phyloP scores from a whole-genome alignment of 2,113 vertebrate species.

The Microcebus jonahi region DNA sequence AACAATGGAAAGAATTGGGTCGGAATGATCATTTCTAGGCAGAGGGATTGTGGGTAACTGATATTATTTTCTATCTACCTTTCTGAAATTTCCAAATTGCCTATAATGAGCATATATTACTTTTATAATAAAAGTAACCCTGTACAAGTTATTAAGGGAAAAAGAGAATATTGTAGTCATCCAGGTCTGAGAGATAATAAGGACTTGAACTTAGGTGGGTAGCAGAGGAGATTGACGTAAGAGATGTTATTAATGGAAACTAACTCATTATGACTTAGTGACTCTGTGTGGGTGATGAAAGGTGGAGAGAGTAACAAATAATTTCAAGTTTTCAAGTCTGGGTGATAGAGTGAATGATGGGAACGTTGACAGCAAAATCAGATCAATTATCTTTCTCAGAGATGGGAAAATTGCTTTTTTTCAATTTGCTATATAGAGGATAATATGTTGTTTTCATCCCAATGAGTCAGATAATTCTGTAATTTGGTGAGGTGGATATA shows the following conservation, averaged over 20 bases:
- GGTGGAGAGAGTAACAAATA: constrained; percentile 44
- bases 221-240: constrained; percentile 23
- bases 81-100: constrained; percentile 59
- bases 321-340: constrained; percentile 43
- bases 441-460: constrained; percentile 49
- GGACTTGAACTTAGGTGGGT: constrained; percentile 1
- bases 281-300: constrained; percentile 54
- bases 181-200: constrained; percentile 53
- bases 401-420: constrained; percentile 68
- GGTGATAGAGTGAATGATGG: constrained; percentile 47
- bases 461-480: constrained; percentile 69
- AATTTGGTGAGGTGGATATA: constrained; percentile 45
- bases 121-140: constrained; percentile 58
- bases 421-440: constrained; percentile 67
- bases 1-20: constrained; percentile 19
- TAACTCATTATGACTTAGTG: constrained; percentile 43
- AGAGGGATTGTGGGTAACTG: constrained; percentile 32
- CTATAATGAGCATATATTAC: constrained; percentile 29
- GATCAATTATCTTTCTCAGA: constrained; percentile 71
- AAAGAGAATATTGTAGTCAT: constrained; percentile 36
- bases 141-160: constrained; percentile 44
- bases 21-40: constrained; percentile 19
- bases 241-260: constrained; percentile 62
- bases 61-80: constrained; percentile 9
- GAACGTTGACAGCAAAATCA: constrained; percentile 60